phyloP scores from a whole-genome alignment of 2,113 vertebrate species.

The Stigmatopora argus region DNA sequence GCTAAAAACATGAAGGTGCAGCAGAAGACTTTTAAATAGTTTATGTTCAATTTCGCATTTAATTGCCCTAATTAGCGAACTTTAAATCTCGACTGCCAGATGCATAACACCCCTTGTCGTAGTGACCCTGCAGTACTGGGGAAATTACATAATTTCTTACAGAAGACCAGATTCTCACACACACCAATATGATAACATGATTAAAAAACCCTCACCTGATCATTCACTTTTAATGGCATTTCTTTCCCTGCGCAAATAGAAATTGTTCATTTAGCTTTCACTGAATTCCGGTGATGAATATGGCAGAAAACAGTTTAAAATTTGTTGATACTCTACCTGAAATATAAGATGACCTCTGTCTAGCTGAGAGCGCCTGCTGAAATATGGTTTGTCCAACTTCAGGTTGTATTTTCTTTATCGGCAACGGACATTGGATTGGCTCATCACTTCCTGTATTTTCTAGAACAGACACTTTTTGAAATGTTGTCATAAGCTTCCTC shows the following conservation, averaged over 20 bases:
- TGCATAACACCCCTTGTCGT: too few relatives aligned
- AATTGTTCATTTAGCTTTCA: background rate
- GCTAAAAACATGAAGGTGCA: background rate
- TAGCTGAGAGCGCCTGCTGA: constrained; percentile 10
- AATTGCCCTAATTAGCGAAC: too few relatives aligned
- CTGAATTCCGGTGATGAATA: background rate
- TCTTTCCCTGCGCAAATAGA: constrained; percentile 20
- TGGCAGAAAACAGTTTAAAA: background rate
- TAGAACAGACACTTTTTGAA: constrained; percentile 19
- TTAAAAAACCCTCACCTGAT: constrained; percentile 24
- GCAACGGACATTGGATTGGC: constrained; percentile 39
- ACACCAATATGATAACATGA: background rate
- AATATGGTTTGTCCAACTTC: constrained; percentile 4
- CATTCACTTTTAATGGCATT: constrained; percentile 8
- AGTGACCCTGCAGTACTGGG: too few relatives aligned
- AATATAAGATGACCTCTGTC: background rate
- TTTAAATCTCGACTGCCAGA: too few relatives aligned
- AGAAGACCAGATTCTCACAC: too few relatives aligned
- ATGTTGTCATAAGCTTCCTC: constrained; percentile 36
- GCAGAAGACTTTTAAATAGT: background rate
- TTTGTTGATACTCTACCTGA: background rate
- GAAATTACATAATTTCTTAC: too few relatives aligned
- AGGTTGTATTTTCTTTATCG: constrained; percentile 31
- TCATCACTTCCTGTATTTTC: constrained; percentile 13
- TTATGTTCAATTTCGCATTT: too few relatives aligned